phyloP scores from a whole-genome alignment of 2,113 vertebrate genomes.

The Phrynosoma blainvillii region DNA sequence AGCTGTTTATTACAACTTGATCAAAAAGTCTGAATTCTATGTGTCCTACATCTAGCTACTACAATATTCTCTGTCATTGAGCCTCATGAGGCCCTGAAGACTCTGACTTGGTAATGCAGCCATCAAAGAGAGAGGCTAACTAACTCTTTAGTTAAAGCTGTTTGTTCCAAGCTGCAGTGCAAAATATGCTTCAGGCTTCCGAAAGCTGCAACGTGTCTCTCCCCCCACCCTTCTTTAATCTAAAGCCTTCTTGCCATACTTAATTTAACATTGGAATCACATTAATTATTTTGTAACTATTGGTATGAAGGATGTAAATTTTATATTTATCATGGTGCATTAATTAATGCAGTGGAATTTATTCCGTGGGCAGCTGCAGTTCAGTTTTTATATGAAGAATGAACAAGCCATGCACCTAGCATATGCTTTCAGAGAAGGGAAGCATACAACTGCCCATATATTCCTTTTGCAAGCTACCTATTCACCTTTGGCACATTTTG shows the following conservation, averaged over 20 bases:
- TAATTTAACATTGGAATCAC: slow-evolving; percentile 74
- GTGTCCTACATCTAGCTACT: slow-evolving; percentile 77
- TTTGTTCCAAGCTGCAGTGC: slow-evolving; percentile 77
- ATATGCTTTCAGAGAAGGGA: background rate
- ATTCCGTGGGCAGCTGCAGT: slow-evolving; percentile 57
- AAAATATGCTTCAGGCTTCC: slow-evolving; percentile 75
- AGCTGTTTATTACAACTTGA: slow-evolving; percentile 80
- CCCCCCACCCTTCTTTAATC: slow-evolving; percentile 52
- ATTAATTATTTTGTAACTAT: slow-evolving; percentile 75
- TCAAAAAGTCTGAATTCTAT: slow-evolving; percentile 78
- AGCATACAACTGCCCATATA: background rate
- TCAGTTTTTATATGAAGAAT: slow-evolving; percentile 44
- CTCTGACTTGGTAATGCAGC: slow-evolving; percentile 77
- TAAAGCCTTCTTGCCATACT: slow-evolving; percentile 66
- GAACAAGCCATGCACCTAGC: background rate
- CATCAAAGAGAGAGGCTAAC: slow-evolving; percentile 74
- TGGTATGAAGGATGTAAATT: slow-evolving; percentile 58
- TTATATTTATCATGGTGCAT: slow-evolving; percentile 61
- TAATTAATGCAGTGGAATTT: slow-evolving; percentile 57
- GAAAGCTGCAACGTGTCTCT: slow-evolving; percentile 44
- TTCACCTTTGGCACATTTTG: background rate
- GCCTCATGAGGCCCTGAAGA: slow-evolving; percentile 70
- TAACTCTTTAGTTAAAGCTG: slow-evolving; percentile 76
- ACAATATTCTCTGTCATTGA: slow-evolving; percentile 80
- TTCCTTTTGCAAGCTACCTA: background rate